Base-by-base conservation (phyloP, 1,140 invertebrate genomes). In the Rhagoletis pomonella region DNA sequence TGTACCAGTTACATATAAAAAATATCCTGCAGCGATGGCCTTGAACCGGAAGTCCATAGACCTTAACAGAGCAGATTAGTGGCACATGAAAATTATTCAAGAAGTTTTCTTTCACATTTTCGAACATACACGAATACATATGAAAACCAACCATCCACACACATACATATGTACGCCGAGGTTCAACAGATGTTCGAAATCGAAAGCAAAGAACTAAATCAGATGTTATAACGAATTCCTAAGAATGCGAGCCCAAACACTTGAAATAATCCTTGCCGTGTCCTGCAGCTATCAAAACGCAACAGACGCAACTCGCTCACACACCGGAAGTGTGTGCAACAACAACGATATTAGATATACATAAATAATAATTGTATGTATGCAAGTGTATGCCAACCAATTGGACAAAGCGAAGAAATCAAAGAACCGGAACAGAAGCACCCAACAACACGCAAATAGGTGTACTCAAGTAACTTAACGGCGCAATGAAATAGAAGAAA, bases 361-460 rank as follows among this genome's bases (percentile, higher is more conserved):
- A 17, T 62, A 62, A 62, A 62, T 62, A 62, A 62, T 62, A 62
- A n/a, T 4, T 73, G 69, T 17, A 17, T 73, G 10, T 47, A 12
- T 55, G 9, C 7, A 29, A 29, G n/a, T 29, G 50, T n/a, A 81
- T 55, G 19, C 47, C 47, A 81, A 47, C 12, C 44, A 29, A 73
- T 47, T 73, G 42, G 69, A 55, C n/a, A 55, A 0, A 19, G 19
- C 14, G 47, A 55, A 29, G 19, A 81, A 81, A 81, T 81, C 73
- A 81, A 81, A 42, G 42, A 81, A 81, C 73, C 73, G 73, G 73
- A 81, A 81, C 73, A 81, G 50, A 58, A 19, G 73, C 47, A 17
- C 4, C 73, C 73, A 81, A 81, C 73, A 81, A 81, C 39, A 73
- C 47, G 47, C 73, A 81, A 81, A 9, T 5, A 55, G n/a, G 0